phyloP scores from a whole-genome alignment of 1,140 invertebrate species.

The Drosophila arizonae region DNA sequence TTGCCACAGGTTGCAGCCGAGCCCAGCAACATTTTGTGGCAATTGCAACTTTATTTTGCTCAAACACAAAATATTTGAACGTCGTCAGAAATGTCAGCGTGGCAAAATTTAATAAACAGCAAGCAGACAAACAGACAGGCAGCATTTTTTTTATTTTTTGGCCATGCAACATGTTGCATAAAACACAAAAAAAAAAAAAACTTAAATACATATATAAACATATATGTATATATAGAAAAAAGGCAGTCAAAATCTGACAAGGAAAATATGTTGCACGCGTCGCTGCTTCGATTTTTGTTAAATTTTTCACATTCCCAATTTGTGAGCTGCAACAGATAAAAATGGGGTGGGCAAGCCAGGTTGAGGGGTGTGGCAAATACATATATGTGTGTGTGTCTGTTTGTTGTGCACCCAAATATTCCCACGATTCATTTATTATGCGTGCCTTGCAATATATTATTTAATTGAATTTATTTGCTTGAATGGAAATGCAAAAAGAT shows the following conservation, averaged over 20 bases:
- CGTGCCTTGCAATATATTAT: conserved; percentile 53
- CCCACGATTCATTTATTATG: conserved; percentile 65
- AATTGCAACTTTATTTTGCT: conserved; percentile 77
- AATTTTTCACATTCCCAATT: conserved; percentile 66
- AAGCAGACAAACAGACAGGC: conserved; percentile 34
- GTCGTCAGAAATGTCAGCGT: conserved; percentile 65
- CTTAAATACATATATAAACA: neutral
- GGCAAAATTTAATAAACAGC: conserved; percentile 69
- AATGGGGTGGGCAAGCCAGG: conserved; percentile 1
- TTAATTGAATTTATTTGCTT: conserved; percentile 73
- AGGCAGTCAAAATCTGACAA: conserved; percentile 17
- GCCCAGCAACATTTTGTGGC: conserved; percentile 71
- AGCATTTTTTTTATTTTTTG: conserved; percentile 28
- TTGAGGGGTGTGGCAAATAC: conserved; percentile 1
- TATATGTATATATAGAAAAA: conserved; percentile 2
- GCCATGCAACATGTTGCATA: conserved; percentile 60
- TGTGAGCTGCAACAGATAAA: conserved; percentile 37
- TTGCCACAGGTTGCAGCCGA: conserved; percentile 47
- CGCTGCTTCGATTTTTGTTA: conserved; percentile 54
- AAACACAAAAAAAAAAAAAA: conserved; percentile 7
- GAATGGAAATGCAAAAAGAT: conserved; percentile 61
- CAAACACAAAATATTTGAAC: conserved; percentile 48
- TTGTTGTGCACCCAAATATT: conserved; percentile 43
- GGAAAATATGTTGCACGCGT: conserved; percentile 59
- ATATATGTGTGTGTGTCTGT: neutral